Base-by-base conservation (phyloP, 2,888 invertebrate species). In the Alentia gelatinosa region DNA sequence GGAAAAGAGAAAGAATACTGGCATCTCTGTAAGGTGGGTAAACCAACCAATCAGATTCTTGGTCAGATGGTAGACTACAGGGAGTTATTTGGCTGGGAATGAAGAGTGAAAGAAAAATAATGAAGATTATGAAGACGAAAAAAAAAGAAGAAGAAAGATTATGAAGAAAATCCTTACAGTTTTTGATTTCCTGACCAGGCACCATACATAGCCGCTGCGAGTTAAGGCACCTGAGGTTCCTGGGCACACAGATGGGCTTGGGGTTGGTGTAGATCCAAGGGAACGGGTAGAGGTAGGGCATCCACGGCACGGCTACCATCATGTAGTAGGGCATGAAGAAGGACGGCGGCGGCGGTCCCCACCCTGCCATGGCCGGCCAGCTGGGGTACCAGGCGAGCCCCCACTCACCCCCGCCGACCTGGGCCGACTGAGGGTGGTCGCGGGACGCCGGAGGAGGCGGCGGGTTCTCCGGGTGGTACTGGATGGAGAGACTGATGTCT, bases 401-500 rank as follows among this genome's bases (percentile, higher is more conserved):
- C 68, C 79, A 47, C 50, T 79, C 90, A 35, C 89, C 33, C 12
- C 75, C 40, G 40, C 23, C 15, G 74, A 68, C 40, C 74, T 89
- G 63, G 40, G 68, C 39, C 5, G 39, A 42, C 23, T 68, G 74
- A 1, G 40, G 74, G 63, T 89, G 50, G 19, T 89, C 63, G 9
- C 3, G 56, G 12, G 56, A 89, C 4, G 35, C 56, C 19, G 89
- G 56, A 15, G 35, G 39, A 15, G 35, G 39, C 39, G 79, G 94
- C n/a, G 79, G 35, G 19, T 15, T 94, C 91, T 94, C 94, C 92
- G 94, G 95, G 94, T 94, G 94, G 90, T 95, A 95, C 90, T 94
- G 94, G 23, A 95, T 94, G 40, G 94, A 94, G 47, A 94, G 93
- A 84, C 94, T 93, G 40, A 96, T 94, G 92, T 95, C 95, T 26